Evolutionary conservation across 2,113 vertebrate species (phyloP), one percentile per base, ranked within the genome.

Genomic region (Cavia aperea): DNA sequence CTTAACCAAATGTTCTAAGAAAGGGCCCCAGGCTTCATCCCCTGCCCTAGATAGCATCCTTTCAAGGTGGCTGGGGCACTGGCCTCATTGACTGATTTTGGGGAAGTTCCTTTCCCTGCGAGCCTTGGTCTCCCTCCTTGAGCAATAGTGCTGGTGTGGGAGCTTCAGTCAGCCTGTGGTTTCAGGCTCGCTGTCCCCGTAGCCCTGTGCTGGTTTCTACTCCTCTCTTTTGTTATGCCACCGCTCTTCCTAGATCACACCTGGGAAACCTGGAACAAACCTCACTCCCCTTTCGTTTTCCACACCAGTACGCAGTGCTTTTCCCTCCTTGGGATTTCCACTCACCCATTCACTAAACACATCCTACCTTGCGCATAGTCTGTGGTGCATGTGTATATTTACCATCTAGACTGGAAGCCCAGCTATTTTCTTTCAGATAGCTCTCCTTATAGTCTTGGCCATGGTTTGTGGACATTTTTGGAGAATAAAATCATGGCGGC

Each of bases 251-350:
- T 86, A 5, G 51, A 63, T 11, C n/a, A 21, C 12, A 31, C 29
- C 54, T 68, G 62, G 72, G 39, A 36, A 36, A n/a, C 1, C 10
- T 9, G 15, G 60, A 93, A 13, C 65, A 75, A 54, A 58, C 21
- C 60, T 24, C 46, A 0, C 18, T 33, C 18, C 31, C 31, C 66
- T 58, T 15, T 46, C 54, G 23, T 46, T 15, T 46, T 89, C 33
- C n/a, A 29, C 31, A 51, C 8, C 16, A 54, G 62, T 16, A 46
- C 14, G 7, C 0, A 0, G 16, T 10, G 4, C 29, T 62, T 56
- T 81, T 51, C 33, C 75, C 18, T 60, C 46, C 43, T 89, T 56
- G 24, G 39, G 58, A 16, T 43, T 81, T 65, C 82, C 5, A 4
- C 0, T 2, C 16, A 43, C 66, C 19, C 2, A 6, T 26, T 26